Evolutionary conservation across 2,888 invertebrate species (phyloP).

Genomic region (Drosophila subsilvestris): DNA sequence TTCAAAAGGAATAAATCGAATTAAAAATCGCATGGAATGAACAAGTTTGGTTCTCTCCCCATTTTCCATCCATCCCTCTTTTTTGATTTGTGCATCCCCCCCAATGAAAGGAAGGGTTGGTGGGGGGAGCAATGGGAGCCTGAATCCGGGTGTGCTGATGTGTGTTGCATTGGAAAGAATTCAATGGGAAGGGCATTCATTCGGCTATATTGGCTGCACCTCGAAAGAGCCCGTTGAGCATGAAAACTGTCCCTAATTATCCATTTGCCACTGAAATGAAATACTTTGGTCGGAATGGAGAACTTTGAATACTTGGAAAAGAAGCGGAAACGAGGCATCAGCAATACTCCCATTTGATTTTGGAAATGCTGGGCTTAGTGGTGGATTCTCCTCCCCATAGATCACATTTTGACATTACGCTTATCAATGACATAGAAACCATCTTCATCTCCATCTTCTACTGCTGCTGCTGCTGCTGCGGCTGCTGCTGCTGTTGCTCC

Average conservation of each 20-base stretch:
- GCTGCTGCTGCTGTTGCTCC: slow-evolving; percentile 84
- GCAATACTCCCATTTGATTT: slow-evolving; percentile 8
- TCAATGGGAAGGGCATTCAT: too few relatives aligned
- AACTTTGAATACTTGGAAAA: background rate
- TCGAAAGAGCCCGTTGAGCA: too few relatives aligned
- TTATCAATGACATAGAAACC: slow-evolving; percentile 81
- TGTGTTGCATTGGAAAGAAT: background rate
- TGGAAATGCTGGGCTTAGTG: slow-evolving; percentile 10
- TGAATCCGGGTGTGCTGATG: background rate
- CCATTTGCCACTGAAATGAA: background rate
- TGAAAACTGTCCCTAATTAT: too few relatives aligned
- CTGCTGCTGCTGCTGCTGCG: slow-evolving; percentile 10
- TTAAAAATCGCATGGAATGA: background rate
- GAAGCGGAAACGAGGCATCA: background rate
- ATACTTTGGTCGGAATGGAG: background rate
- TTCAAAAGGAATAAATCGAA: background rate
- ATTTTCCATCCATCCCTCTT: too few relatives aligned
- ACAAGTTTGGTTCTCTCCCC: too few relatives aligned
- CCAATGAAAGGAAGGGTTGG: background rate
- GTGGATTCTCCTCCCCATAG: slow-evolving; percentile 73
- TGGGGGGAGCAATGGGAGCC: background rate
- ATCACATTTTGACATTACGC: slow-evolving; percentile 88
- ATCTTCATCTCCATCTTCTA: slow-evolving; percentile 13
- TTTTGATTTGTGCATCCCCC: too few relatives aligned
- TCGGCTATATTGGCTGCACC: too few relatives aligned